Percentiles rank a stretch among this genome's conserved stretches.
Conservation (phyloP, 2,797 vertebrate species). For the Lagorchestes hirsutus region DNA sequence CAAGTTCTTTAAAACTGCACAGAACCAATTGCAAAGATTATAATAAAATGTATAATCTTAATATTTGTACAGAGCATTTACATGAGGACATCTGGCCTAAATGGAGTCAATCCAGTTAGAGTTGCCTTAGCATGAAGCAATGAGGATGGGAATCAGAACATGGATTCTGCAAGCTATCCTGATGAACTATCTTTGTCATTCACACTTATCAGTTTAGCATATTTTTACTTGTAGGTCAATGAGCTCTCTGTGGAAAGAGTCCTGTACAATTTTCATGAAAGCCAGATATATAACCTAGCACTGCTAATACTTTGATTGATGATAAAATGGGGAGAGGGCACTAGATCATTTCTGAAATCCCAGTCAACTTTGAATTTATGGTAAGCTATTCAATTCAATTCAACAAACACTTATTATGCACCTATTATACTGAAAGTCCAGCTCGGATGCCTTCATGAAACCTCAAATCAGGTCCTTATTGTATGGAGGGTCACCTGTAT, state of each 20-base stretch:
- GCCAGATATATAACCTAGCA: neutral
- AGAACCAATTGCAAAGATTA: neutral
- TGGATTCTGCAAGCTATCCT: neutral
- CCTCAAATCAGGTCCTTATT: neutral
- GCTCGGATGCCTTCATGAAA: neutral
- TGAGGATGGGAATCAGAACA: neutral
- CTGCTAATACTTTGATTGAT: neutral
- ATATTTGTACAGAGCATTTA: neutral
- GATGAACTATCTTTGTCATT: neutral
- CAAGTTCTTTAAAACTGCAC: neutral
- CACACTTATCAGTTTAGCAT: neutral
- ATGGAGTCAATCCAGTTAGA: neutral
- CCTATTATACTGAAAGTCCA: neutral
- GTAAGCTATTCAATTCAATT: neutral
- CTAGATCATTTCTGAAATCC: neutral
- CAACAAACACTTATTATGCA: neutral
- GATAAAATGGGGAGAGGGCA: neutral
- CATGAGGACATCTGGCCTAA: neutral
- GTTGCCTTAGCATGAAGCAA: neutral
- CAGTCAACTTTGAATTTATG: neutral
- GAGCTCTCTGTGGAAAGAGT: neutral
- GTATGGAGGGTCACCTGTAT: neutral
- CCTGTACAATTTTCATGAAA: neutral
- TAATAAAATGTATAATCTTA: neutral
- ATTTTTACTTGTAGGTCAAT: neutral